These are phyloP conservation scores for Hydrozoanthus tunicans DNA, from an alignment of 64 coral and sea anemone species.

Conservation along the genomic window DNA sequence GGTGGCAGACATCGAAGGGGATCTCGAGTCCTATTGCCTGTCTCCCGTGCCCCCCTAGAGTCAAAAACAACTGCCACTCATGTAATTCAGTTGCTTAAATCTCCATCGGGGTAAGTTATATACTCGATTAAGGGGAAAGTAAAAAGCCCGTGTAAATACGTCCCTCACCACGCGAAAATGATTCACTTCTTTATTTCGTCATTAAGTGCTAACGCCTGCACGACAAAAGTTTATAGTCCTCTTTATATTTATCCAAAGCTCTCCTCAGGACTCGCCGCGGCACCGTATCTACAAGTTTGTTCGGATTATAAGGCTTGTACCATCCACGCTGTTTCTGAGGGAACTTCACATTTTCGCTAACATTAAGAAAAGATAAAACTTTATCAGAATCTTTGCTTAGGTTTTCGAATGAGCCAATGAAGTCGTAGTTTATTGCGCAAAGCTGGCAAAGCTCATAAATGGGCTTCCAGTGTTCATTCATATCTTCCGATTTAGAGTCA, in stretches of 20 bases:
- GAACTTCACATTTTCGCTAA: background rate
- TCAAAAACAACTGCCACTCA: no score
- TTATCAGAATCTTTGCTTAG: slow-evolving; percentile 48
- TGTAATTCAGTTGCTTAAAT: no score
- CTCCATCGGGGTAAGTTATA: no score
- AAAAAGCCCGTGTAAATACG: no score
- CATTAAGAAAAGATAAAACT: background rate
- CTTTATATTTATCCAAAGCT: slow-evolving; percentile 11
- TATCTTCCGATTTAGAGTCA: background rate
- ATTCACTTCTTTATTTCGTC: no score
- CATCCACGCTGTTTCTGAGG: slow-evolving; percentile 3
- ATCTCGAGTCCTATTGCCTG: no score
- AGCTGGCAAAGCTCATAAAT: slow-evolving; percentile 64
- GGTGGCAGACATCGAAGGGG: no score
- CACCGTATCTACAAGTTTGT: background rate
- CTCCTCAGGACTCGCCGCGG: background rate
- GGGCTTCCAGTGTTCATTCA: slow-evolving; percentile 61
- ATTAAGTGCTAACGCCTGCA: no score
- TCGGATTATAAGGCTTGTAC: slow-evolving; percentile 15
- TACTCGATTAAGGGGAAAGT: no score
- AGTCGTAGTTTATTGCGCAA: slow-evolving; percentile 64
- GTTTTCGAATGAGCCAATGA: slow-evolving; percentile 66
- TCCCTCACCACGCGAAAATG: no score
- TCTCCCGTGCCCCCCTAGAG: no score
- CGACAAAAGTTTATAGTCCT: no score